Evolutionary conservation across 2,113 vertebrate genomes (phyloP).

Genomic region (Actenoides lindsayi): DNA sequence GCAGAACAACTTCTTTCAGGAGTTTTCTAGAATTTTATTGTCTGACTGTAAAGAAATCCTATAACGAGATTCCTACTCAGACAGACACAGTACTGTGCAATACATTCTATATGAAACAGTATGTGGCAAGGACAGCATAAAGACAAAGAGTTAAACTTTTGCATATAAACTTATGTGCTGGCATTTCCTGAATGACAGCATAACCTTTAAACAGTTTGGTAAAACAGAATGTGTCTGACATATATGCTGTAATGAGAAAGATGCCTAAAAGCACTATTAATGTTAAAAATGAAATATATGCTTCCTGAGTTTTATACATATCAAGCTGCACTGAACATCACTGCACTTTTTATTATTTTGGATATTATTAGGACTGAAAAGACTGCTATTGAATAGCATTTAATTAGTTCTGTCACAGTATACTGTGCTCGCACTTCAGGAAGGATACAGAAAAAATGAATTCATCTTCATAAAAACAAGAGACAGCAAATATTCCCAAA

Average conservation of each 20-base stretch:
- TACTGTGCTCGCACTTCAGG: neutral
- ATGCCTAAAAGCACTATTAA: conserved; percentile 13
- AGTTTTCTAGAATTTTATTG: neutral
- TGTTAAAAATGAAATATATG: neutral
- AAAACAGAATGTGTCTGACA: conserved; percentile 22
- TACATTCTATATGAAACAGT: neutral
- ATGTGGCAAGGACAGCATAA: neutral
- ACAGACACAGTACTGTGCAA: neutral
- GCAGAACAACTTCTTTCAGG: neutral
- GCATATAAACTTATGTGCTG: neutral
- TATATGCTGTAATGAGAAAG: neutral
- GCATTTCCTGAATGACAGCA: conserved; percentile 40
- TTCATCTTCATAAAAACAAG: neutral
- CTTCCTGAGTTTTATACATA: neutral
- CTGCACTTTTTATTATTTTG: neutral
- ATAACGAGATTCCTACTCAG: neutral
- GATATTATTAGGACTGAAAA: neutral
- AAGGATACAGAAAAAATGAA: neutral
- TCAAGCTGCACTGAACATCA: neutral
- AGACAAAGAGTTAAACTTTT: neutral
- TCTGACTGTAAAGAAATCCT: neutral
- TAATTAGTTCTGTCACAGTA: neutral
- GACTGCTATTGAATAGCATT: neutral
- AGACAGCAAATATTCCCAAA: neutral
- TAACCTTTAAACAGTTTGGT: conserved; percentile 41